phyloP scores from a whole-genome alignment of 2,797 vertebrate genomes.

The Sus cebifrons region DNA sequence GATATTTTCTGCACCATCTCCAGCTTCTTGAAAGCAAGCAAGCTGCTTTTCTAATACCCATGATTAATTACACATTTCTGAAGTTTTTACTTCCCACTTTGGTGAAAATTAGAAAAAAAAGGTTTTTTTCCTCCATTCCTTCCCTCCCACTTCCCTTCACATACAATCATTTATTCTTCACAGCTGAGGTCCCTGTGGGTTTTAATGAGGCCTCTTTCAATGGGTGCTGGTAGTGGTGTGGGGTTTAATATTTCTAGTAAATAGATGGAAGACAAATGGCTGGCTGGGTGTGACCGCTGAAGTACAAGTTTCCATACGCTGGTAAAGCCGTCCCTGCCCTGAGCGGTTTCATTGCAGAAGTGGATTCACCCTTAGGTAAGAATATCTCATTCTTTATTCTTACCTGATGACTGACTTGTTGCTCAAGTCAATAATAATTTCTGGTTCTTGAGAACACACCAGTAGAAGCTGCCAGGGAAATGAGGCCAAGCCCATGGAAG shows the following conservation, averaged over 20 bases:
- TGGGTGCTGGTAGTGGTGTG: not conserved
- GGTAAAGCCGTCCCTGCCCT: not conserved
- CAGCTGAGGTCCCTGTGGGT: not conserved
- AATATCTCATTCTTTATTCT: not conserved
- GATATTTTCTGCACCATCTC: not conserved
- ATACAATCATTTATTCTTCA: not conserved
- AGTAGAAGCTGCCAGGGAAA: not conserved
- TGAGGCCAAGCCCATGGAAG: not conserved
- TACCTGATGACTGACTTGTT: not conserved
- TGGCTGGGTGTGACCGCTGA: not conserved
- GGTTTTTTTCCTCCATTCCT: not conserved
- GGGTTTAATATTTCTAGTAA: not conserved
- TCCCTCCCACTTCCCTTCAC: not conserved
- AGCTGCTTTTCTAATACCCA: not conserved
- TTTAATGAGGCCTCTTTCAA: not conserved
- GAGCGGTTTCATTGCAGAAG: not conserved
- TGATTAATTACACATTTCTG: not conserved
- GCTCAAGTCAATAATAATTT: constrained; percentile 33
- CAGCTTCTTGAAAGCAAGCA: not conserved
- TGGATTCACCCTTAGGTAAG: not conserved
- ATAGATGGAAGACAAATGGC: not conserved
- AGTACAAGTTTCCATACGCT: not conserved
- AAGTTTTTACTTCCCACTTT: not conserved
- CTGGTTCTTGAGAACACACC: constrained; percentile 1
- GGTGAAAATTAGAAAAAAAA: not conserved